Evolutionary conservation across 2,888 invertebrate genomes (phyloP).

Genomic region (Drymonia ruficornis): DNA sequence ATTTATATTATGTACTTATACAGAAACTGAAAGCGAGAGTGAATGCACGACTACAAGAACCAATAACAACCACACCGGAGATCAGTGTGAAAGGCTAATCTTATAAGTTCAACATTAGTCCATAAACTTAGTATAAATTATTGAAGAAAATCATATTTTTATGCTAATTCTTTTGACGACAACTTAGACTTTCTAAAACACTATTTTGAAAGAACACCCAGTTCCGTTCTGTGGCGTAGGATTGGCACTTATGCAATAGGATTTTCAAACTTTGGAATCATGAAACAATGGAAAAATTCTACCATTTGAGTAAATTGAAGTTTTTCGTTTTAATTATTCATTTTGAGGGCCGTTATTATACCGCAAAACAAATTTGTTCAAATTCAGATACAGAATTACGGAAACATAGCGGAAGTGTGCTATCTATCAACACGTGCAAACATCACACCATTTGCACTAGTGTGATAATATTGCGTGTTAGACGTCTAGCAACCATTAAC

Average conservation of each 20-base stretch:
- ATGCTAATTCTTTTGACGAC: background rate
- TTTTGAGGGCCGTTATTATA: background rate
- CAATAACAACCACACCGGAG: too few relatives aligned
- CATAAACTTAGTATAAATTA: background rate
- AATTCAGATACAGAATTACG: background rate
- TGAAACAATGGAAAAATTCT: too few relatives aligned
- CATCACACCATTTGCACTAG: slow-evolving; percentile 13
- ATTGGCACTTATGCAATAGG: too few relatives aligned
- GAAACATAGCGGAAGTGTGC: background rate
- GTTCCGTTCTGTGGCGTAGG: too few relatives aligned
- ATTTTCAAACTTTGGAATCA: too few relatives aligned
- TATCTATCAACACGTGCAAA: slow-evolving; percentile 9
- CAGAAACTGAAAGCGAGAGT: too few relatives aligned
- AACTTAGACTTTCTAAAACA: background rate
- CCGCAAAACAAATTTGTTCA: background rate
- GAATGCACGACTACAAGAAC: too few relatives aligned
- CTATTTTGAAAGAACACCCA: background rate
- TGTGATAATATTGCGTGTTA: slow-evolving; percentile 24
- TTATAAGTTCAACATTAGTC: too few relatives aligned
- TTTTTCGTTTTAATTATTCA: too few relatives aligned
- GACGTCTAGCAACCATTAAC: slow-evolving; percentile 8
- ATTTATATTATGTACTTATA: too few relatives aligned
- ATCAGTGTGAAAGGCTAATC: too few relatives aligned
- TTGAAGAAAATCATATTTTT: background rate
- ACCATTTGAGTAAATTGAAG: too few relatives aligned